Conservation (phyloP, 1,140 invertebrate genomes). For the Holotrichia oblita region DNA sequence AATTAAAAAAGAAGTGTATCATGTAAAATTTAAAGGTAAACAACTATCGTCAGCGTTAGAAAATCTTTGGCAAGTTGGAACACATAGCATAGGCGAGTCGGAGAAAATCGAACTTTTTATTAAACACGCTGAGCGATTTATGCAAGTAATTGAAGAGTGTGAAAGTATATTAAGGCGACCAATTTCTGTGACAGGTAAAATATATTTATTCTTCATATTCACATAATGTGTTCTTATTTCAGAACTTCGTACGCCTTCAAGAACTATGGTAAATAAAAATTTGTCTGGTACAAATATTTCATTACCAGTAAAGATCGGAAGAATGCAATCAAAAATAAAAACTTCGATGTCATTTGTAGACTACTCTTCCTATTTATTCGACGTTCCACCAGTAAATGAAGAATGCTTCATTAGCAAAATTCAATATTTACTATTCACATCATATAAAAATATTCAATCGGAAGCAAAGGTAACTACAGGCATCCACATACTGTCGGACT, state of each 20-base stretch:
- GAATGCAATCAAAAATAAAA: background rate
- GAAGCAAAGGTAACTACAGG: conserved; percentile 40
- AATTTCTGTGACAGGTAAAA: background rate
- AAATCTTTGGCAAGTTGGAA: background rate
- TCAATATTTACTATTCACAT: conserved; percentile 7
- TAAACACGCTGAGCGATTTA: background rate
- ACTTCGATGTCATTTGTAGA: background rate
- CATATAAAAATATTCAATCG: conserved; percentile 41
- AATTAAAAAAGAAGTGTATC: background rate
- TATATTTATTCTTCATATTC: background rate
- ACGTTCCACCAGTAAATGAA: conserved; percentile 1
- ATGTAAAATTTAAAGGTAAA: background rate
- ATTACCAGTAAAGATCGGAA: background rate
- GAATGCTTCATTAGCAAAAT: conserved; percentile 38
- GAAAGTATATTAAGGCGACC: background rate
- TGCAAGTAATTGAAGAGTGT: background rate
- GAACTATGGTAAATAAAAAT: background rate
- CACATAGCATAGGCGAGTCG: background rate
- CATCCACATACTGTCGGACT: conserved; percentile 55
- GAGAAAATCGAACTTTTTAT: background rate
- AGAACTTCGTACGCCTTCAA: background rate
- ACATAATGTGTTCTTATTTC: background rate
- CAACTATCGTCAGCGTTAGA: background rate
- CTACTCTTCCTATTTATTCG: background rate
- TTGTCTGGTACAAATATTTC: background rate